A percentile compares a stretch with the other conserved stretches of the same genome.
These are phyloP conservation scores for Dryococelus australis DNA, from an alignment of 2,888 invertebrate genomes.

Conservation along the genomic window DNA sequence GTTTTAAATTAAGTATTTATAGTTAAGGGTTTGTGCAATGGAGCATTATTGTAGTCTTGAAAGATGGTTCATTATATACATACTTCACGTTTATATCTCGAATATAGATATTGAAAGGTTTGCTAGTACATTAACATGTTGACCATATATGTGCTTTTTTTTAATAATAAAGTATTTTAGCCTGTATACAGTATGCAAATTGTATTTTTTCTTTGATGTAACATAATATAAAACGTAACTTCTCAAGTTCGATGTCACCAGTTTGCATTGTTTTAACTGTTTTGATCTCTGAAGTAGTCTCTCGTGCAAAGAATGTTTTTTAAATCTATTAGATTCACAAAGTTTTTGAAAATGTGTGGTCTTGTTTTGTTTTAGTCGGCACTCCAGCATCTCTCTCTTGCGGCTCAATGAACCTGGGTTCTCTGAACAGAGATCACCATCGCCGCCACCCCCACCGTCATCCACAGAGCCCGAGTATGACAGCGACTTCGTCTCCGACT, in stretches of 20 bases:
- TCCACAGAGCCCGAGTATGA: conserved; percentile 36
- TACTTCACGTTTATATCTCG: neutral
- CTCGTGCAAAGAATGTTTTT: too few relatives aligned
- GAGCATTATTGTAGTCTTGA: neutral
- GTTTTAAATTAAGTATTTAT: neutral
- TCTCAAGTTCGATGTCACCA: neutral
- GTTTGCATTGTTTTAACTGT: neutral
- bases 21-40: neutral
- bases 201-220: neutral
- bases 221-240: conserved; percentile 18
- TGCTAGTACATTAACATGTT: neutral
- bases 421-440: conserved; percentile 82
- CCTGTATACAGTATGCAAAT: neutral
- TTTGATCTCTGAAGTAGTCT: too few relatives aligned
- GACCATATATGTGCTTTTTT: neutral
- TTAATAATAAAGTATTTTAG: neutral
- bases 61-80: neutral
- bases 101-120: neutral
- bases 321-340: too few relatives aligned
- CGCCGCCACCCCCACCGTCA: conserved; percentile 39
- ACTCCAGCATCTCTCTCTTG: conserved; percentile 56
- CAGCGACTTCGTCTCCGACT: conserved; percentile 50
- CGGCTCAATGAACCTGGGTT: conserved; percentile 73
- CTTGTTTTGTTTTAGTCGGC: conserved; percentile 44
- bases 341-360: too few relatives aligned